A percentile compares a stretch with the other conserved stretches of the same genome.
Evolutionary conservation across 2,113 vertebrate genomes (phyloP).

Genomic region (Herpailurus yagouaroundi): DNA sequence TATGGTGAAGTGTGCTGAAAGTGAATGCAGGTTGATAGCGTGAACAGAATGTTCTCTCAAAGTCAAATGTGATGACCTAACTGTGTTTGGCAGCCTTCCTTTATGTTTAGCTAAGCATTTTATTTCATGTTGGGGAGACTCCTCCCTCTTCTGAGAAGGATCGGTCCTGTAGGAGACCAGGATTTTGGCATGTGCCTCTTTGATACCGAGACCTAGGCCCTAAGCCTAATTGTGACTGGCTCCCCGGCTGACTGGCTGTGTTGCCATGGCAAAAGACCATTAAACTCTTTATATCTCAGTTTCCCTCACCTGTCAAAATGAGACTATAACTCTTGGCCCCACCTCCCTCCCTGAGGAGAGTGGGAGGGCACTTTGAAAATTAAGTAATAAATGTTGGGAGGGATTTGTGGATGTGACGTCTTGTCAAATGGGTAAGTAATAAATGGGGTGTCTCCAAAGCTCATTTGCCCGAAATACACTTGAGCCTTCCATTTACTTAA

Average conservation of each 20-base stretch:
- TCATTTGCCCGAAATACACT: slow-evolving; percentile 64
- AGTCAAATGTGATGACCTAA: slow-evolving; percentile 72
- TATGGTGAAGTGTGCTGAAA: slow-evolving; percentile 65
- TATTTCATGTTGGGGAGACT: slow-evolving; percentile 59
- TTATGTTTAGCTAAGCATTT: slow-evolving; percentile 75
- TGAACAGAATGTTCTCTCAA: slow-evolving; percentile 69
- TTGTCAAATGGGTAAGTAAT: slow-evolving; percentile 60
- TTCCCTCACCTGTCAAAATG: slow-evolving; percentile 71
- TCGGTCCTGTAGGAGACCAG: not conserved
- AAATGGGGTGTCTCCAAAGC: slow-evolving; percentile 68
- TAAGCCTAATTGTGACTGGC: not conserved
- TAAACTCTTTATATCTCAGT: slow-evolving; percentile 41
- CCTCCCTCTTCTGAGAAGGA: slow-evolving; percentile 41
- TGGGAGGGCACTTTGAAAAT: slow-evolving; percentile 67
- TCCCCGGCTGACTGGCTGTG: not conserved
- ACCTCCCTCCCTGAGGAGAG: slow-evolving; percentile 43
- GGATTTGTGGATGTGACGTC: slow-evolving; percentile 66
- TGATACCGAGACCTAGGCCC: not conserved
- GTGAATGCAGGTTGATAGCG: slow-evolving; percentile 71
- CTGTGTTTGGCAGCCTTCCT: slow-evolving; percentile 73
- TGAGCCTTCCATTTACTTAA: slow-evolving; percentile 62
- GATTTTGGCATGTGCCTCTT: slow-evolving; percentile 33
- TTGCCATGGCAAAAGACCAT: slow-evolving; percentile 48
- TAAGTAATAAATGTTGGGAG: slow-evolving; percentile 61
- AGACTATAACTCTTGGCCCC: not conserved